Evolutionary conservation across 2,797 vertebrate genomes (phyloP).

Genomic region (Propithecus deckenii): DNA sequence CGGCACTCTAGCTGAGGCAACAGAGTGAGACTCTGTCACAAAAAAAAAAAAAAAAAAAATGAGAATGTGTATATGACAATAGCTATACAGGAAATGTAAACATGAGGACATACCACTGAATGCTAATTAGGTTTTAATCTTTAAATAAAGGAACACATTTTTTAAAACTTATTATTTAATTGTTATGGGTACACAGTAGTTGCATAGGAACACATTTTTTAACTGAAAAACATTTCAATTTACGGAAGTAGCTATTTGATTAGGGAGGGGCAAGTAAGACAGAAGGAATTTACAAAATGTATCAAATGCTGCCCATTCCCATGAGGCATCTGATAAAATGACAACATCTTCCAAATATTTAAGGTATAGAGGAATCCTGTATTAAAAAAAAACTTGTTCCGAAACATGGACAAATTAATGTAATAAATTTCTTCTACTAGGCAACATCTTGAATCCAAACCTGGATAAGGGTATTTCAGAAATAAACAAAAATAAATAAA

Average conservation of each 20-base stretch:
- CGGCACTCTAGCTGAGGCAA: no score
- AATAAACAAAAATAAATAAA: not conserved
- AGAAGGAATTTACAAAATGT: not conserved
- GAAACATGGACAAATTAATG: not conserved
- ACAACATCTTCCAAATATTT: not conserved
- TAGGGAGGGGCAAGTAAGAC: not conserved
- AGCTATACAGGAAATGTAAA: not conserved
- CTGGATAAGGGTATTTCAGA: not conserved
- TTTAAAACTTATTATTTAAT: not conserved
- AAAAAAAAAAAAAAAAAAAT: not conserved
- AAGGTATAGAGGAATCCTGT: not conserved
- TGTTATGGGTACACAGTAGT: not conserved
- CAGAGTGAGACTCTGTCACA: no score
- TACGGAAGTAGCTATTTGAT: not conserved
- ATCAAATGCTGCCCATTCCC: not conserved
- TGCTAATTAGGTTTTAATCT: constrained; percentile 17
- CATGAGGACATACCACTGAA: not conserved
- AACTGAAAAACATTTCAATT: not conserved
- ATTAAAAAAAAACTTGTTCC: not conserved
- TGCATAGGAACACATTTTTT: not conserved
- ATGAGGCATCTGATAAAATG: not conserved
- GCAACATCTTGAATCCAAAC: not conserved
- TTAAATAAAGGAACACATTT: not conserved
- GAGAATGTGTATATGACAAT: not conserved
- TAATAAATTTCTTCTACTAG: not conserved